Percentiles rank a stretch among this genome's conserved stretches.
phyloP scores from a whole-genome alignment of 2,113 vertebrate species.

The Verasper variegatus region DNA sequence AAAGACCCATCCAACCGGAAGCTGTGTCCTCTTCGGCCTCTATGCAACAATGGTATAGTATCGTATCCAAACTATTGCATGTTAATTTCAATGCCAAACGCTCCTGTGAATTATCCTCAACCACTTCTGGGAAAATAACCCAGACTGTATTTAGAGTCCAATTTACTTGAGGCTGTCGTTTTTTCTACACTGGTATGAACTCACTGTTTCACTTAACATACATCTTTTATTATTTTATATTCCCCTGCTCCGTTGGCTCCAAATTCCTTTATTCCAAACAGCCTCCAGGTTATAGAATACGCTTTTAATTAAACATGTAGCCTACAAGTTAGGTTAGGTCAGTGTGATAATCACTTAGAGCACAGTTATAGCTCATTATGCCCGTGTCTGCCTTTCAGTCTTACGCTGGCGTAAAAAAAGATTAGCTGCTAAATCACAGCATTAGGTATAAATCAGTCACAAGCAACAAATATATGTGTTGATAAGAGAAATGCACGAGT shows the following conservation, averaged over 20 bases:
- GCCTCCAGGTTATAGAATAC: not conserved
- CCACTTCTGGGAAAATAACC: too few relatives aligned
- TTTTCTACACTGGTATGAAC: not conserved
- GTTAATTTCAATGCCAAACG: too few relatives aligned
- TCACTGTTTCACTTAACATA: not conserved
- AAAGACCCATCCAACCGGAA: too few relatives aligned
- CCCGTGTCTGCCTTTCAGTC: not conserved
- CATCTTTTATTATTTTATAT: not conserved
- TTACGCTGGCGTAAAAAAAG: not conserved
- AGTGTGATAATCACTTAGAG: not conserved
- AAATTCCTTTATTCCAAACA: not conserved
- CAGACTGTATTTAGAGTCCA: not conserved
- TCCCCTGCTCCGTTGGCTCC: not conserved
- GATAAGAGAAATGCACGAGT: conserved; percentile 10
- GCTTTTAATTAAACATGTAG: not conserved
- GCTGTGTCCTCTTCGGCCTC: too few relatives aligned
- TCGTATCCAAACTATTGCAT: too few relatives aligned
- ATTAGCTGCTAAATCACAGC: not conserved
- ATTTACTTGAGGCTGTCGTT: not conserved
- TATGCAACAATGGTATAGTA: too few relatives aligned
- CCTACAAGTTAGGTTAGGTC: not conserved
- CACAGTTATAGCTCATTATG: not conserved
- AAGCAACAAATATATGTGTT: not conserved
- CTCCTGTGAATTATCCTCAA: too few relatives aligned
- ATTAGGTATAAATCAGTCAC: not conserved